Evolutionary conservation across 1,140 invertebrate species (phyloP).

Genomic region (Gryon sp.): DNA sequence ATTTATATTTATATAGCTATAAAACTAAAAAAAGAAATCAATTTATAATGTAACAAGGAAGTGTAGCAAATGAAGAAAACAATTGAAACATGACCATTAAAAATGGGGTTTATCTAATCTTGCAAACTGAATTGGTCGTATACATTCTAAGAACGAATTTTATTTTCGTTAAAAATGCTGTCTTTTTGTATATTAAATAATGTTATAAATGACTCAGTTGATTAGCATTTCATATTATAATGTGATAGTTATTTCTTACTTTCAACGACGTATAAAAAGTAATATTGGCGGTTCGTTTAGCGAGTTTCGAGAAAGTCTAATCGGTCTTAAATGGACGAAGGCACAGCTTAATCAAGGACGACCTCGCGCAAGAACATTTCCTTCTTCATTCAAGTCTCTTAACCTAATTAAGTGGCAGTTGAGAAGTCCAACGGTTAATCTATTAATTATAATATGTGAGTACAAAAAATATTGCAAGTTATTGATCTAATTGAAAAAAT

Average conservation of each 20-base stretch:
- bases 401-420: conserved; percentile 63
- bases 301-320: conserved; percentile 58
- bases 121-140: too few relatives aligned
- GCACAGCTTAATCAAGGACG: conserved; percentile 67
- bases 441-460: conserved; percentile 14
- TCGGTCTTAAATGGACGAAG: conserved; percentile 66
- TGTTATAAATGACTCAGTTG: conserved; percentile 12
- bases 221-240: conserved; percentile 38
- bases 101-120: too few relatives aligned
- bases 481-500: neutral
- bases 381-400: conserved; percentile 55
- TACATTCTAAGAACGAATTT: too few relatives aligned
- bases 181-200: conserved; percentile 19
- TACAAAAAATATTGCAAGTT: neutral
- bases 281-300: conserved; percentile 17
- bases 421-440: conserved; percentile 28
- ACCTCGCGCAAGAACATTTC: conserved; percentile 56
- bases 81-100: too few relatives aligned
- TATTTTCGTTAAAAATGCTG: too few relatives aligned
- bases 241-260: conserved; percentile 37
- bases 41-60: too few relatives aligned
- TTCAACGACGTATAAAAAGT: conserved; percentile 47
- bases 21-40: too few relatives aligned
- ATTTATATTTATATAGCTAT: too few relatives aligned
- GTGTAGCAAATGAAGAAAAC: too few relatives aligned